phyloP scores from a whole-genome alignment of 2,113 vertebrate species.

The Helogale parvula region DNA sequence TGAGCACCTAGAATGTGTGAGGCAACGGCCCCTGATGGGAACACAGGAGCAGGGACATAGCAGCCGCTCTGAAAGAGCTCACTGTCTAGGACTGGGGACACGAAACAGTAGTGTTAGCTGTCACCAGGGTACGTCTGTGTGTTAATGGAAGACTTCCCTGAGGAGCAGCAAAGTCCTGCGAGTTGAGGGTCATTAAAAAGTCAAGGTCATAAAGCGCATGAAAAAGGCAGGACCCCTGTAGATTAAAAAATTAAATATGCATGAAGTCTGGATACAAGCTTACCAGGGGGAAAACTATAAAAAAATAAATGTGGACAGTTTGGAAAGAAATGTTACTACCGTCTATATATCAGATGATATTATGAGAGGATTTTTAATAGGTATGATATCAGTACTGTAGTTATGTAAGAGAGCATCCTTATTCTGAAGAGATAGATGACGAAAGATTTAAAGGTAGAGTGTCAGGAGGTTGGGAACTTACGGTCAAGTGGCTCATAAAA shows the following conservation, averaged over 20 bases:
- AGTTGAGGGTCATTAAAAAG: conserved; percentile 2
- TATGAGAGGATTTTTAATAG: background rate
- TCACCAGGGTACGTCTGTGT: background rate
- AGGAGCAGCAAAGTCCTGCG: background rate
- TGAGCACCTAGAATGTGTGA: background rate
- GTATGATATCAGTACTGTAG: background rate
- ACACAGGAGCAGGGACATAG: background rate
- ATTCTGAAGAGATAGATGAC: background rate
- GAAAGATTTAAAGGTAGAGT: background rate
- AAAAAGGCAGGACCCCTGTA: background rate
- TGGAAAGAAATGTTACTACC: background rate
- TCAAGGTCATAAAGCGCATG: background rate
- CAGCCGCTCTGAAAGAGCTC: background rate
- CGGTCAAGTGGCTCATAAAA: background rate
- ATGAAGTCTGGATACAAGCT: background rate
- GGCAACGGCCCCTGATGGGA: background rate
- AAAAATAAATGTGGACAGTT: background rate
- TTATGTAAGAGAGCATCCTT: background rate
- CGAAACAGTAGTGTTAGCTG: background rate
- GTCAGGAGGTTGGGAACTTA: background rate
- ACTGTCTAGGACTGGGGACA: too few species aligned
- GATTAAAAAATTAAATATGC: background rate
- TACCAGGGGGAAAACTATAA: background rate
- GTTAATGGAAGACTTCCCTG: background rate
- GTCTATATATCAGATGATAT: background rate